Evolutionary conservation across 2,797 vertebrate species (phyloP).

Genomic region (Alcedo atthis): DNA sequence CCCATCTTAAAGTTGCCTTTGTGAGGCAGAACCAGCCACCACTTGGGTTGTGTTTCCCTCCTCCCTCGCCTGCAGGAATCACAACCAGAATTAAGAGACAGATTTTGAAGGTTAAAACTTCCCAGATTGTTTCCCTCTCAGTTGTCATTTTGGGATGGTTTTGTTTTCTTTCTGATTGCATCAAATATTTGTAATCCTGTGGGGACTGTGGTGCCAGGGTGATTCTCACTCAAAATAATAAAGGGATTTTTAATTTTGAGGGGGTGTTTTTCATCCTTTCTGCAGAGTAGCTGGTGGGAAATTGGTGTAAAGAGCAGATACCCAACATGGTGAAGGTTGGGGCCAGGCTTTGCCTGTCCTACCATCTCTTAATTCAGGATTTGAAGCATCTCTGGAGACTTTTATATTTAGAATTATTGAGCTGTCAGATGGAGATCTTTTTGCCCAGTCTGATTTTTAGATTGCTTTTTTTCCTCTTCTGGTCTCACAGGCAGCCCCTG

Average conservation of each 20-base stretch:
- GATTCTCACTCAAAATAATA: not conserved
- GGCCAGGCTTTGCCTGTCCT: not conserved
- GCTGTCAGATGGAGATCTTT: not conserved
- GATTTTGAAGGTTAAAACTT: not conserved
- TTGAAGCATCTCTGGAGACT: not conserved
- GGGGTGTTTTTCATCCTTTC: not conserved
- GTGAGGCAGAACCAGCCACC: not conserved
- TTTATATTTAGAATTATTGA: not conserved
- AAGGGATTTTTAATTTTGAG: not conserved
- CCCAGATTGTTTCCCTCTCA: constrained; percentile 32
- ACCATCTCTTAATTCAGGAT: not conserved
- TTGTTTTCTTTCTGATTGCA: constrained; percentile 44
- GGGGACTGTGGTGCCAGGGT: not conserved
- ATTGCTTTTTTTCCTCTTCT: not conserved
- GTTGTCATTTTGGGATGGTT: not conserved
- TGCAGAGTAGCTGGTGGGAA: not conserved
- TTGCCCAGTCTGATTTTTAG: not conserved
- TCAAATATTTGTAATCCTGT: constrained; percentile 31
- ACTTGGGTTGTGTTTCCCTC: not conserved
- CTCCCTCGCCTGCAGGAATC: not conserved
- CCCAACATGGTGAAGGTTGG: not conserved
- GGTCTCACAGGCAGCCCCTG: fast-evolving
- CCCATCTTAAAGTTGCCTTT: not conserved
- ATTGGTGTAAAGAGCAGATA: not conserved
- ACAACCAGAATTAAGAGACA: constrained; percentile 14